phyloP scores from a whole-genome alignment of 2,113 vertebrate species.

The Abramis brama region DNA sequence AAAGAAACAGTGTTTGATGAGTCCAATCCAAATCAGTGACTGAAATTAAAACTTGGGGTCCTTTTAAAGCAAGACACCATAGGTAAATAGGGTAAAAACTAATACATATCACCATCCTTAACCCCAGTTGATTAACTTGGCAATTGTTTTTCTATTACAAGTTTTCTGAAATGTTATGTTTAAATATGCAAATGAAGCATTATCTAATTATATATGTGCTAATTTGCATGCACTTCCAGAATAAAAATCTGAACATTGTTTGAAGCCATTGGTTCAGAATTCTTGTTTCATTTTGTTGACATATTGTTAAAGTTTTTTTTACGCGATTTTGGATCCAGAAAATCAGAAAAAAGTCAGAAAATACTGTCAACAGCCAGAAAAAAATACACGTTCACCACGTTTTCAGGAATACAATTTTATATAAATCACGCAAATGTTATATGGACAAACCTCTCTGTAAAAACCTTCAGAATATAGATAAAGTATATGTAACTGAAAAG shows the following conservation, averaged over 20 bases:
- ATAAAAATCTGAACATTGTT: not conserved
- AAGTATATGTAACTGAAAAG: no score
- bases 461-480: not conserved
- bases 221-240: not conserved
- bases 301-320: no score
- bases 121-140: not conserved
- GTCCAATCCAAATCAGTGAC: not conserved
- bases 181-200: not conserved
- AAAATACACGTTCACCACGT: not conserved
- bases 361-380: not conserved
- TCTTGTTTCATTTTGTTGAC: no score
- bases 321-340: no score
- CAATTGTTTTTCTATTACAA: not conserved
- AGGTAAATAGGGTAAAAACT: not conserved
- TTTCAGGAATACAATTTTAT: not conserved
- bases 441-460: not conserved
- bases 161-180: not conserved
- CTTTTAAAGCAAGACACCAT: not conserved
- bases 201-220: not conserved
- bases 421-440: not conserved
- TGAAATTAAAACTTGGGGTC: conserved; percentile 35
- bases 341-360: not conserved
- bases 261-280: no score
- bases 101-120: not conserved
- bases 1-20: not conserved